Percentiles rank a stretch among this genome's conserved stretches.
These are phyloP conservation scores for Lepus townsendii DNA, from an alignment of 2,797 vertebrate genomes.

Conservation along the genomic window DNA sequence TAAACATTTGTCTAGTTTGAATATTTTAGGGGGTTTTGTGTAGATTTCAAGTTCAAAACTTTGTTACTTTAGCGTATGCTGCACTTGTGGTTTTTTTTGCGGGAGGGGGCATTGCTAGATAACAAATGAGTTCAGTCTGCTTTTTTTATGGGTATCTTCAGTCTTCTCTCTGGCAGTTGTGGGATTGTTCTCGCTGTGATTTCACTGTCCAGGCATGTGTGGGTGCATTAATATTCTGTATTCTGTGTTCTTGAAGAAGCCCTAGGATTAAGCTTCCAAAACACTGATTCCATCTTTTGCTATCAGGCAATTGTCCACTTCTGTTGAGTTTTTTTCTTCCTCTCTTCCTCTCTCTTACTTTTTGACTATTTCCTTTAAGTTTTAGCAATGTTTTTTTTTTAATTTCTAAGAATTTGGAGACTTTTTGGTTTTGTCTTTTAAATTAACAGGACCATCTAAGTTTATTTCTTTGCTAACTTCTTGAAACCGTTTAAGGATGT, in stretches of 20 bases:
- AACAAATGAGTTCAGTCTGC: not conserved
- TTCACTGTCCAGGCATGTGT: not conserved
- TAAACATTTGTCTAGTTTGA: not conserved
- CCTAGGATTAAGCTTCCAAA: not conserved
- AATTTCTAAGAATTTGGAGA: not conserved
- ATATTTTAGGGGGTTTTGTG: not conserved
- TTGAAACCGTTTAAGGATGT: not conserved
- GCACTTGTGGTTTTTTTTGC: not conserved
- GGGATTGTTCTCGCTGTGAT: not conserved
- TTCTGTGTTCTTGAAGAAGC: not conserved
- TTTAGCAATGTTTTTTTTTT: not conserved
- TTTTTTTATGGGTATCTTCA: not conserved
- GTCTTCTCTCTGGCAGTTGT: not conserved
- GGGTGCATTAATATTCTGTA: not conserved
- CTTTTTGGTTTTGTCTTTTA: not conserved
- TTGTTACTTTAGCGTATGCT: not conserved
- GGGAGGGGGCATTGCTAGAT: not conserved
- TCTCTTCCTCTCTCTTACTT: not conserved
- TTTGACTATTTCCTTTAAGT: too few relatives aligned
- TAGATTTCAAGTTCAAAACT: not conserved
- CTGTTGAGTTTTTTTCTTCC: not conserved
- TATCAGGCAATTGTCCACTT: not conserved
- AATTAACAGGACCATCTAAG: not conserved
- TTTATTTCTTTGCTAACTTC: not conserved
- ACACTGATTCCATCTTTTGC: not conserved